Evolutionary conservation across 35 echinoderm and acorn worm genomes (phyloP).

Genomic region (Lytechinus variegatus): DNA sequence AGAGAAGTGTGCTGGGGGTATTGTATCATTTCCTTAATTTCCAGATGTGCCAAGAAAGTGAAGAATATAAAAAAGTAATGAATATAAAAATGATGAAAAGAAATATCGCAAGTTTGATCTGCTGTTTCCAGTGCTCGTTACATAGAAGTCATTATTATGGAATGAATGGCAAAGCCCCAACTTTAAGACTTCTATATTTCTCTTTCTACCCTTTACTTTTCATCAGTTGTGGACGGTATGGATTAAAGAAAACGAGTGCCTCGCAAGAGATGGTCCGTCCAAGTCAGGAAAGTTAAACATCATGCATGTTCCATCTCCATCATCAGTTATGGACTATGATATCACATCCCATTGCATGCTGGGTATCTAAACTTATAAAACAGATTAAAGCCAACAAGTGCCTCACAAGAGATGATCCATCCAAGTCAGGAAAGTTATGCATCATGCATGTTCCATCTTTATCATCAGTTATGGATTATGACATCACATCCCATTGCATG

Average conservation of each 20-base stretch:
- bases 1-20: no score
- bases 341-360: neutral
- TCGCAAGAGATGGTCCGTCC: neutral
- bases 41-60: no score
- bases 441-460: neutral
- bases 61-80: no score
- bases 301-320: neutral
- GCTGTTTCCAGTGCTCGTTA: no score
- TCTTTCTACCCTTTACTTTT: neutral
- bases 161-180: no score
- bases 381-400: no score
- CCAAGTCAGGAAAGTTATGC: neutral
- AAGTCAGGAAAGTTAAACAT: conserved; percentile 5
- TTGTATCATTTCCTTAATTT: no score
- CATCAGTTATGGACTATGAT: neutral
- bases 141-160: no score
- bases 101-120: no score
- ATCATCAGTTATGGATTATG: neutral
- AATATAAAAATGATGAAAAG: no score
- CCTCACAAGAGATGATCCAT: neutral
- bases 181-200: no score
- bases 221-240: conserved; percentile 41
- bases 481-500: neutral
- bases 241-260: conserved; percentile 23
- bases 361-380: neutral